Conservation (phyloP, 2,888 invertebrate genomes). For the Gandaritis pyraliata region DNA sequence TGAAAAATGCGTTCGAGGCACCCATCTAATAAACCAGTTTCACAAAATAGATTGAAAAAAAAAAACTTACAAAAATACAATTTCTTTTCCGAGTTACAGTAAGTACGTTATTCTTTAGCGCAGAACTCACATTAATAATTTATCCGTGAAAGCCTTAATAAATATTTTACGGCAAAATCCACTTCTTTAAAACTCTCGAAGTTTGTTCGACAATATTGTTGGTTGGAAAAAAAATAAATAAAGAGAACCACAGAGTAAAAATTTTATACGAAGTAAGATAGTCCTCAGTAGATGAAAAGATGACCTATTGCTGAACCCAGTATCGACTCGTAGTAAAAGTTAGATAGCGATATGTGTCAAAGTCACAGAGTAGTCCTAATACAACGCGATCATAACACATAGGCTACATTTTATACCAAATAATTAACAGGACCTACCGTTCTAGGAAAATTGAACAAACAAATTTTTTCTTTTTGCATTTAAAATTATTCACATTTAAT, state of each 20-base stretch:
- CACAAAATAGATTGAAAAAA: too few species aligned
- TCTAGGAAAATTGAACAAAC: too few species aligned
- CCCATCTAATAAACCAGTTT: too few species aligned
- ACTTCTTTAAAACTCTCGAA: conserved; percentile 36
- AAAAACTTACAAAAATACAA: background rate
- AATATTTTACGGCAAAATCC: conserved; percentile 34
- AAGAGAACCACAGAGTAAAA: conserved; percentile 10
- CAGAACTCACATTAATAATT: conserved; percentile 28
- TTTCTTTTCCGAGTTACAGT: conserved; percentile 7
- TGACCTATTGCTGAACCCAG: too few species aligned
- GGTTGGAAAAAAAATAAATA: conserved; percentile 42
- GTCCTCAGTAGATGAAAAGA: background rate
- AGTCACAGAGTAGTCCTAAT: too few species aligned
- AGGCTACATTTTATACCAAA: too few species aligned
- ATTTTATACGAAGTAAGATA: too few species aligned
- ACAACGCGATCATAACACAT: too few species aligned
- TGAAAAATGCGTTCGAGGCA: too few species aligned
- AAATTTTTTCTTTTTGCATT: background rate
- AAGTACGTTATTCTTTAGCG: conserved; percentile 11
- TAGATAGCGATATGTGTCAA: too few species aligned
- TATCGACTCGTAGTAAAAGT: too few species aligned
- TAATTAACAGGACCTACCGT: too few species aligned
- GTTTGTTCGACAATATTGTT: conserved; percentile 35
- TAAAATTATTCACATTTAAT: background rate
- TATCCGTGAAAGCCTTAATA: conserved; percentile 24